Evolutionary conservation across 2,888 invertebrate species (phyloP).

Genomic region (Sarcophaga variegata): DNA sequence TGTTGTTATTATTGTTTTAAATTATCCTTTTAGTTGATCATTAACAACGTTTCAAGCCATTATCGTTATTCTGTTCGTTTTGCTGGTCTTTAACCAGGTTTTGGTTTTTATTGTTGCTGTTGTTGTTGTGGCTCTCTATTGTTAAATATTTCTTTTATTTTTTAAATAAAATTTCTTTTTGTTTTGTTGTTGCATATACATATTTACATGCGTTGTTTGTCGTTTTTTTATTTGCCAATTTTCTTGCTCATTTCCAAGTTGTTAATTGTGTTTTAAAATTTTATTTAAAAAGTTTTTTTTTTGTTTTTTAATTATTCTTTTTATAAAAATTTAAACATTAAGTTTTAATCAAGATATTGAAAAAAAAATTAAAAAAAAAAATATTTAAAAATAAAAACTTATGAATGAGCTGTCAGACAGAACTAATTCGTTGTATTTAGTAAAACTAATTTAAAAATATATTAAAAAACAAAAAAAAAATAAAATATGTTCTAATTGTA

Average conservation of each 20-base stretch:
- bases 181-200: neutral
- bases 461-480: neutral
- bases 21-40: slow-evolving; percentile 42
- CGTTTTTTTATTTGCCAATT: no score
- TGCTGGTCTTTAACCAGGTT: neutral
- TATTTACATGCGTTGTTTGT: no score
- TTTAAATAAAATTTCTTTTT: neutral
- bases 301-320: neutral
- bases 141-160: slow-evolving; percentile 10
- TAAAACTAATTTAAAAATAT: neutral
- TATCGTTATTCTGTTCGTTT: neutral
- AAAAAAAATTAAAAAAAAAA: slow-evolving; percentile 9
- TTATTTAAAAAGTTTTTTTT: slow-evolving; percentile 21
- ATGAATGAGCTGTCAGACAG: neutral
- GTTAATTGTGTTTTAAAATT: slow-evolving; percentile 53
- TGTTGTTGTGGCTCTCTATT: slow-evolving; percentile 26
- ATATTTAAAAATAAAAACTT: neutral
- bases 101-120: neutral
- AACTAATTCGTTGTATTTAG: neutral
- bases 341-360: slow-evolving; percentile 11
- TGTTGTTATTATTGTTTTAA: slow-evolving; percentile 24
- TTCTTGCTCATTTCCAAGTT: neutral
- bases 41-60: neutral
- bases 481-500: slow-evolving; percentile 12
- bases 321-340: slow-evolving; percentile 32